A percentile compares a stretch with the other conserved stretches of the same genome.
Conservation (phyloP, 2,888 invertebrate species). For the Pyrochroa serraticornis region DNA sequence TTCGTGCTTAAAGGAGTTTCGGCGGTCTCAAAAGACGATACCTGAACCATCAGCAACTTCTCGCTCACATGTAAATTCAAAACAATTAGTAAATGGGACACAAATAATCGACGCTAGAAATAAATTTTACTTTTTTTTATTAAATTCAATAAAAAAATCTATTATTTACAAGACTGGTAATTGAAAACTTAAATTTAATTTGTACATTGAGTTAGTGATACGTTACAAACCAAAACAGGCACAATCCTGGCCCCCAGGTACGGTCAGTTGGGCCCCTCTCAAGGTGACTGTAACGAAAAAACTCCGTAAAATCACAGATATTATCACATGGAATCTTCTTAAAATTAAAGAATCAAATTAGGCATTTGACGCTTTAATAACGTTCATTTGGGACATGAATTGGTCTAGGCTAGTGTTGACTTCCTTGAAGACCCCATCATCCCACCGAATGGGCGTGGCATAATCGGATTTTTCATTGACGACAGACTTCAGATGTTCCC, state of each 20-base stretch:
- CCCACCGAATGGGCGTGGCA: constrained; percentile 34
- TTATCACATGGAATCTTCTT: constrained; percentile 39
- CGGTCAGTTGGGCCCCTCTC: constrained; percentile 37
- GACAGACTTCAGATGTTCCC: constrained; percentile 56
- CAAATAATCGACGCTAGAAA: constrained; percentile 27
- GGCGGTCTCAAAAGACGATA: too few species aligned
- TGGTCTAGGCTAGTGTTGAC: constrained; percentile 66
- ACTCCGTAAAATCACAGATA: constrained; percentile 56
- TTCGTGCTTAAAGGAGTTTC: too few species aligned
- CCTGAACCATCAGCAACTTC: too few species aligned
- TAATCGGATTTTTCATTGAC: neutral
- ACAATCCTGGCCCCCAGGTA: constrained; percentile 37
- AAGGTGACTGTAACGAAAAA: constrained; percentile 57
- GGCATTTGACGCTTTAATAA: constrained; percentile 59
- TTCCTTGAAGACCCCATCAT: constrained; percentile 58
- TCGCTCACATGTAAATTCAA: constrained; percentile 50
- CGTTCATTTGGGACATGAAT: constrained; percentile 70
- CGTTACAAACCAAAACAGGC: constrained; percentile 54
- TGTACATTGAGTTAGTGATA: constrained; percentile 40
- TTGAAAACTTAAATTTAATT: constrained; percentile 27
- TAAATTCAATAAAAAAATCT: constrained; percentile 25
- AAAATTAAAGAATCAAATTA: constrained; percentile 30
- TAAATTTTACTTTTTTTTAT: constrained; percentile 36
- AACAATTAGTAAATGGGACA: constrained; percentile 45
- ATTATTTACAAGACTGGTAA: constrained; percentile 15